Percentiles rank a stretch among this genome's conserved stretches.
Evolutionary conservation across 2,888 invertebrate genomes (phyloP).

Genomic region (Orgyia antiqua): DNA sequence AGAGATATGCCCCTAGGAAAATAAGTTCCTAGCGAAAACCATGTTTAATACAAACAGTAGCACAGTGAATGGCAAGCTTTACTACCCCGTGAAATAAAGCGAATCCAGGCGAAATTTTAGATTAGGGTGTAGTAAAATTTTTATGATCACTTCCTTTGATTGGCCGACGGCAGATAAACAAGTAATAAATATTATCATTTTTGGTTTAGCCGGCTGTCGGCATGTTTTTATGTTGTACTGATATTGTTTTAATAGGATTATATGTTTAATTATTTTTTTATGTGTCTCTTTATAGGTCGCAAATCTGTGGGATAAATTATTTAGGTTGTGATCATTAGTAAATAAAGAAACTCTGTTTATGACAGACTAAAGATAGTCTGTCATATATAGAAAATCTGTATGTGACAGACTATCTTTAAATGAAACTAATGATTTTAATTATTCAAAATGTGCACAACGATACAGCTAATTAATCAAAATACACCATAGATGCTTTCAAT

Average conservation of each 20-base stretch:
- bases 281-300: constrained; percentile 26
- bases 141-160: constrained; percentile 40
- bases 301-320: constrained; percentile 5
- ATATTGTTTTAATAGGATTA: constrained; percentile 48
- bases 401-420: no score
- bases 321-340: no score
- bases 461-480: no score
- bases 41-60: no score
- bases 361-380: no score
- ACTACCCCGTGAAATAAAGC: constrained; percentile 32
- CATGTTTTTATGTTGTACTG: constrained; percentile 22
- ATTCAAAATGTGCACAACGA: no score
- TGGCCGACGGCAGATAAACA: constrained; percentile 39
- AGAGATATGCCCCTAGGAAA: no score
- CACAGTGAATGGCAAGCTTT: constrained; percentile 30
- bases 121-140: constrained; percentile 63
- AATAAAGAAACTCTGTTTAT: no score
- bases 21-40: no score
- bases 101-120: constrained; percentile 68
- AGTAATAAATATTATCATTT: constrained; percentile 36
- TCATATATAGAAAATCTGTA: no score
- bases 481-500: no score
- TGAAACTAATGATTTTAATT: no score
- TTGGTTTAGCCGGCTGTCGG: constrained; percentile 19
- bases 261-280: constrained; percentile 57